phyloP scores from a whole-genome alignment of 2,888 invertebrate genomes.

The Acronicta psi region DNA sequence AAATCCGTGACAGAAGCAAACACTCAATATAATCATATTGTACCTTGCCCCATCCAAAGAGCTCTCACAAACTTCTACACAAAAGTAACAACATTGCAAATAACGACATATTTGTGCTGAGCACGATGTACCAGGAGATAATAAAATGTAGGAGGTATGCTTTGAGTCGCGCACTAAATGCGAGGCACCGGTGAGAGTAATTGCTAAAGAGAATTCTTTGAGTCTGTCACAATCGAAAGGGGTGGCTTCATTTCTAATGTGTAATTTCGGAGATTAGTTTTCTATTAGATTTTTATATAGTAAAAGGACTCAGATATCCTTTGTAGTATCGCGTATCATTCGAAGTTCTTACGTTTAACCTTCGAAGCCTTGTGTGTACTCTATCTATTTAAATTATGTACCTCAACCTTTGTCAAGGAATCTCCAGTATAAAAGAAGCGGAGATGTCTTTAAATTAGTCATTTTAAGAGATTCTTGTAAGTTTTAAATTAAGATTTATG shows the following conservation, averaged over 20 bases:
- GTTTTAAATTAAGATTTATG: too few relatives aligned
- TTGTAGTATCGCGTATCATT: too few relatives aligned
- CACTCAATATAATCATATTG: constrained; percentile 39
- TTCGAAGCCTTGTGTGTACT: too few relatives aligned
- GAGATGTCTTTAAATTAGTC: too few relatives aligned
- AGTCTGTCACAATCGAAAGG: constrained; percentile 28
- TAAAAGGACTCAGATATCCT: constrained; percentile 1
- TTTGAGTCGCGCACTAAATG: constrained; percentile 47
- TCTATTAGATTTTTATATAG: constrained; percentile 18
- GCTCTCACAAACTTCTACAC: constrained; percentile 29
- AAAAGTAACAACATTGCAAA: constrained; percentile 47
- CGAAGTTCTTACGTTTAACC: too few relatives aligned
- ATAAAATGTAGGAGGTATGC: constrained; percentile 45
- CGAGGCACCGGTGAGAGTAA: constrained; percentile 33
- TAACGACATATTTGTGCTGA: constrained; percentile 50
- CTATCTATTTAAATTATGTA: too few relatives aligned
- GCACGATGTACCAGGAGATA: constrained; percentile 47
- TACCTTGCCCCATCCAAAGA: constrained; percentile 25
- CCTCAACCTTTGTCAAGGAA: too few relatives aligned
- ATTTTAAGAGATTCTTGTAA: too few relatives aligned
- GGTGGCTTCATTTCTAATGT: constrained; percentile 15
- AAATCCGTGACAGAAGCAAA: constrained; percentile 22
- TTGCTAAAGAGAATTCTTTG: constrained; percentile 47
- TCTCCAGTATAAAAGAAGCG: too few relatives aligned
- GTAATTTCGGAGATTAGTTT: constrained; percentile 11